Percentiles rank a stretch among this genome's conserved stretches.
Conservation (phyloP, 2,797 vertebrate species). For the Thaleichthys pacificus region DNA sequence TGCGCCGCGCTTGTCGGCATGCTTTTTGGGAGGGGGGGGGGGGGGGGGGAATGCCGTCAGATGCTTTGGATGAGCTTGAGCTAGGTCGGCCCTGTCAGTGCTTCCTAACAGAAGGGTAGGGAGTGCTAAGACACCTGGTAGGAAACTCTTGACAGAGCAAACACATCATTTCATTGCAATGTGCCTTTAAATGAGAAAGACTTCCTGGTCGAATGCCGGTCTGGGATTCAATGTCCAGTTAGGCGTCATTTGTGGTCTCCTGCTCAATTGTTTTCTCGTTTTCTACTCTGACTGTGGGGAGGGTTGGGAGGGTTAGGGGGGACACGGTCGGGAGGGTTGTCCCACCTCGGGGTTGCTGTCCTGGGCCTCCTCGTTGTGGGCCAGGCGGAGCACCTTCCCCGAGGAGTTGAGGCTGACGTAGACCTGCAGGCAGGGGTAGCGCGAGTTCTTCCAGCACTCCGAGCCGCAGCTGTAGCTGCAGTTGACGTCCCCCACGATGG, state of each 20-base stretch:
- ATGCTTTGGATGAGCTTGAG: no score
- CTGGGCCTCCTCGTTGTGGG: constrained; percentile 88
- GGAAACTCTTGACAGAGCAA: no score
- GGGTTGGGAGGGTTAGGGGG: background rate
- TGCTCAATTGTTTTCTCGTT: background rate
- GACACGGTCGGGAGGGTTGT: background rate
- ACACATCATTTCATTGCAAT: no score
- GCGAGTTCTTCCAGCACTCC: constrained; percentile 88
- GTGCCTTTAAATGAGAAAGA: no score
- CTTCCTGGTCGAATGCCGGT: no score
- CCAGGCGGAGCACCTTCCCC: constrained; percentile 82
- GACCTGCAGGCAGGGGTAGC: constrained; percentile 93
- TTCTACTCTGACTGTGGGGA: no score
- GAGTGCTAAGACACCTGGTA: no score
- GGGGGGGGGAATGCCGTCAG: background rate
- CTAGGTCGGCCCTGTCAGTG: no score
- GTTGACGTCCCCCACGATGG: constrained; percentile 86
- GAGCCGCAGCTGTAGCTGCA: constrained; percentile 91
- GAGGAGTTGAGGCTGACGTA: constrained; percentile 88
- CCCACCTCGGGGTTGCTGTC: constrained; percentile 87
- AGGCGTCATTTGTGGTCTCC: background rate
- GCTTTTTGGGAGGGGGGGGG: background rate
- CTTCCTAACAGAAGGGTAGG: background rate
- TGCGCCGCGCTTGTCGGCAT: background rate
- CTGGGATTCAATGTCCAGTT: no score